A percentile compares a stretch with the other conserved stretches of the same genome.
Conservation (phyloP, 2,797 vertebrate genomes). For the Notamacropus eugenii region DNA sequence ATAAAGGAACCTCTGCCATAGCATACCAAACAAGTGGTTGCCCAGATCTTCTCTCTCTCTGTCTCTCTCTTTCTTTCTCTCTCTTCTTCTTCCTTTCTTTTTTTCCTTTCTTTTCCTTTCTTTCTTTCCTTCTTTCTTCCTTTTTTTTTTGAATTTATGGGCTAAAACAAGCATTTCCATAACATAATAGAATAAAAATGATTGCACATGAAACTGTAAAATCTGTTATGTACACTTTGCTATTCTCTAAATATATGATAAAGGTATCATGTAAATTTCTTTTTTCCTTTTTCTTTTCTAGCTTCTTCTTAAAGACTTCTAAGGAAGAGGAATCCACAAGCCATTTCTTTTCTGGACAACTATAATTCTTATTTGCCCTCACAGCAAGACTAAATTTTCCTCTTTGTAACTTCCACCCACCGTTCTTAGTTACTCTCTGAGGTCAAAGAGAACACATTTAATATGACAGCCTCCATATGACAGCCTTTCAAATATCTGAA, state of each 20-base stretch:
- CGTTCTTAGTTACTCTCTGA: neutral
- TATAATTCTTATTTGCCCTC: neutral
- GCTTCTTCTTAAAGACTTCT: neutral
- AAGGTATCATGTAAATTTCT: neutral
- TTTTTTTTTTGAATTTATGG: neutral
- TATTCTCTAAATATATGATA: neutral
- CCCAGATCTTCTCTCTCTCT: neutral
- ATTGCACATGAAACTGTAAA: neutral
- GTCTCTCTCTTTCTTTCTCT: neutral
- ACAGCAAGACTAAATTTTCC: neutral
- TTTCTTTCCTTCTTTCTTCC: neutral
- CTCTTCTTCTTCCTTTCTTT: neutral
- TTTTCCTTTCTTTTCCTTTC: neutral
- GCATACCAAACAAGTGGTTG: neutral
- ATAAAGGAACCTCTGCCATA: neutral
- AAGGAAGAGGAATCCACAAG: neutral
- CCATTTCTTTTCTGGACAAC: neutral
- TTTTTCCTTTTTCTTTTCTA: neutral
- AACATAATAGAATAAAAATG: neutral
- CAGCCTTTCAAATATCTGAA: neutral
- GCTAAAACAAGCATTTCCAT: neutral
- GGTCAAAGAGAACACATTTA: neutral
- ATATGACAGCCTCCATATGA: neutral
- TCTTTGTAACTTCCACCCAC: neutral
- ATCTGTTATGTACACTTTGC: neutral